Evolutionary conservation across 2,888 invertebrate species (phyloP), one percentile per base, ranked within the genome.

Genomic region (Drosophila conformis): DNA sequence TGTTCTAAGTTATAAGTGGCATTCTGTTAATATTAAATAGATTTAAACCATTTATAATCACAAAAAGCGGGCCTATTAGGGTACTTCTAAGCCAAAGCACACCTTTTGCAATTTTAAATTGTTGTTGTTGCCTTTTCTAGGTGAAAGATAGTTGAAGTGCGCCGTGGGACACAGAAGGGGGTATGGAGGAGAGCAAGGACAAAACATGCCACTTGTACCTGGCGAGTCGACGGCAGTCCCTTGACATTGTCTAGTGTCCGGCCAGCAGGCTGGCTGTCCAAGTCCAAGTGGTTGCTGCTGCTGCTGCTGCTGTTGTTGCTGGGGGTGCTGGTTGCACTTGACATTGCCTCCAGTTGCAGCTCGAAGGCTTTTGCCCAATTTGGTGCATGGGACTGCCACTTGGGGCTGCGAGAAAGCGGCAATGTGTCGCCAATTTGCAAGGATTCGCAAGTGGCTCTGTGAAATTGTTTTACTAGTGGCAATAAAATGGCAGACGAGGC

Each of bases 391-490:
- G 56, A 46, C n/a, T 31, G 64, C 38, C 66, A 69, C 65, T 69
- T 54, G 35, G 62, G 2, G 38, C 51, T 56, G 40, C 58, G 62
- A 33, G 54, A 72, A 58, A 59, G n/a, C 21, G 62, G 52, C 69
- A 52, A 62, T 77, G 67, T 69, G 74, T 57, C 51, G 77, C 80
- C 82, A 81, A 69, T 74, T 68, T 71, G 60, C 69, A 56, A 38
- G 71, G 59, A 69, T 75, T 77, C 70, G 63, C 73, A 80, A 80
- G 89, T 81, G 73, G 80, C 29, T 33, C 72, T 63, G 31, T 52
- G 59, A 72, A 89, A 85, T 85, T 89, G 87, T 87, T 89, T 78
- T 78, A 84, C 72, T 78, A 85, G 84, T 85, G 84, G 87, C 89
- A 89, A 85, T 85, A 85, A 85, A 89, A 80, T 80, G 73, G 69